These are phyloP conservation scores for Takifugu ocellatus DNA, from an alignment of 2,797 vertebrate genomes.

Conservation along the genomic window DNA sequence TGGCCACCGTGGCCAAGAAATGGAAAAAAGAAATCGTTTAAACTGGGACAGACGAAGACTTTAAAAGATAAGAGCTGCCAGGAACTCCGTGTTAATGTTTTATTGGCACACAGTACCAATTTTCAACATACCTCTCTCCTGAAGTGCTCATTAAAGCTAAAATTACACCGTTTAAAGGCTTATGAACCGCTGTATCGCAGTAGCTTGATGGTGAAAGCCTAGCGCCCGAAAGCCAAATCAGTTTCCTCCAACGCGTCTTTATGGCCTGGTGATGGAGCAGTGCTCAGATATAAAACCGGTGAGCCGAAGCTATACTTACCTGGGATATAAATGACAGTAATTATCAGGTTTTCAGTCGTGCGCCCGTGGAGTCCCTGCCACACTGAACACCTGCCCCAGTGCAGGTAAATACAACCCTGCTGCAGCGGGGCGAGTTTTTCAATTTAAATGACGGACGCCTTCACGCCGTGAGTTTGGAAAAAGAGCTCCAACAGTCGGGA, in stretches of 20 bases:
- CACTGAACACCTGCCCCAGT: conserved; percentile 60
- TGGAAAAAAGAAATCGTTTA: conserved; percentile 36
- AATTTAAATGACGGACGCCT: conserved; percentile 59
- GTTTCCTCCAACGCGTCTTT: conserved; percentile 35
- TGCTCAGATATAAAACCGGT: conserved; percentile 38
- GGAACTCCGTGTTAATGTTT: conserved; percentile 64
- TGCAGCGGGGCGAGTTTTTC: conserved; percentile 21
- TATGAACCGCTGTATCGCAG: conserved; percentile 59
- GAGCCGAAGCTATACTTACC: conserved; percentile 70
- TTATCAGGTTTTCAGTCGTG: conserved; percentile 69
- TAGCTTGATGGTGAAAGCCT: conserved; percentile 52
- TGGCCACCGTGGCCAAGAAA: conserved; percentile 15
- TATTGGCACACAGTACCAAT: conserved; percentile 63
- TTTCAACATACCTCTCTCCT: conserved; percentile 68
- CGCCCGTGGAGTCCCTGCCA: conserved; percentile 54
- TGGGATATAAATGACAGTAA: conserved; percentile 67
- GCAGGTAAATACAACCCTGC: conserved; percentile 65
- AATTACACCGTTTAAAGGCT: conserved; percentile 69
- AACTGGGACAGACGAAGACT: conserved; percentile 37
- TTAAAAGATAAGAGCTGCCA: conserved; percentile 53
- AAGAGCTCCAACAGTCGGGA: conserved; percentile 14
- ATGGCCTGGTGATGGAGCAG: conserved; percentile 39
- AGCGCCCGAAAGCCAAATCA: conserved; percentile 38
- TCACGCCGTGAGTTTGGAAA: conserved; percentile 31
- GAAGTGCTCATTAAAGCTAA: conserved; percentile 69